phyloP scores from a whole-genome alignment of 2,888 invertebrate species.

The Polia nebulosa region DNA sequence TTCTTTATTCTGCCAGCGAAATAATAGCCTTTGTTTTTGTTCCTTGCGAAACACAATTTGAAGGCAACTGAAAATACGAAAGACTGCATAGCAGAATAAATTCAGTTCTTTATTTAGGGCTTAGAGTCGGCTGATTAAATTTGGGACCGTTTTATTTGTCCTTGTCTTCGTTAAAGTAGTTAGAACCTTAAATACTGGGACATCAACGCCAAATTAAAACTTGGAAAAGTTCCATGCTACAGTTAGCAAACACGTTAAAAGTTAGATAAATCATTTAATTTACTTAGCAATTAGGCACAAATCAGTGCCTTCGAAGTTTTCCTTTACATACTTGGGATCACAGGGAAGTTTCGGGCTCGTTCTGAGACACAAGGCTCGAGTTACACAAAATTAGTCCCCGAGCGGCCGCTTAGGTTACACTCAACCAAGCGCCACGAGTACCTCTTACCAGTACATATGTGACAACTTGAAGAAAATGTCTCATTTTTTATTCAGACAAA shows the following conservation, averaged over 20 bases:
- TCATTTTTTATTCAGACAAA: neutral
- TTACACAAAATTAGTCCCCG: conserved; percentile 77
- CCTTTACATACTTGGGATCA: conserved; percentile 61
- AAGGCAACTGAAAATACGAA: conserved; percentile 33
- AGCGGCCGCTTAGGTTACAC: conserved; percentile 70
- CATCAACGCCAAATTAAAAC: conserved; percentile 45
- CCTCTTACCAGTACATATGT: neutral
- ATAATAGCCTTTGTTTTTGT: conserved; percentile 29
- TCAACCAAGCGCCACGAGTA: conserved; percentile 37
- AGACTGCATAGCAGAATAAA: conserved; percentile 40
- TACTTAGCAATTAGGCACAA: conserved; percentile 71
- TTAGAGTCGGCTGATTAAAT: conserved; percentile 38
- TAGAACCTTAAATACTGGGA: conserved; percentile 16
- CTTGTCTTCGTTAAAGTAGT: conserved; percentile 13
- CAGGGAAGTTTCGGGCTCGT: conserved; percentile 63
- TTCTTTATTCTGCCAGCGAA: conserved; percentile 11
- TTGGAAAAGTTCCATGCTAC: conserved; percentile 40
- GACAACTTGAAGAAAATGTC: conserved; percentile 8
- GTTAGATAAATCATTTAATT: conserved; percentile 68
- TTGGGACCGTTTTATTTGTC: conserved; percentile 25
- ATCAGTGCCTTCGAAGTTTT: conserved; percentile 70
- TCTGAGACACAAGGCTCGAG: conserved; percentile 64
- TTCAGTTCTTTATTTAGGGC: conserved; percentile 51
- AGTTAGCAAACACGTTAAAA: conserved; percentile 52
- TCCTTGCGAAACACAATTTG: conserved; percentile 25